Base-by-base conservation (phyloP, 1,140 invertebrate genomes). In the Drosophila littoralis region DNA sequence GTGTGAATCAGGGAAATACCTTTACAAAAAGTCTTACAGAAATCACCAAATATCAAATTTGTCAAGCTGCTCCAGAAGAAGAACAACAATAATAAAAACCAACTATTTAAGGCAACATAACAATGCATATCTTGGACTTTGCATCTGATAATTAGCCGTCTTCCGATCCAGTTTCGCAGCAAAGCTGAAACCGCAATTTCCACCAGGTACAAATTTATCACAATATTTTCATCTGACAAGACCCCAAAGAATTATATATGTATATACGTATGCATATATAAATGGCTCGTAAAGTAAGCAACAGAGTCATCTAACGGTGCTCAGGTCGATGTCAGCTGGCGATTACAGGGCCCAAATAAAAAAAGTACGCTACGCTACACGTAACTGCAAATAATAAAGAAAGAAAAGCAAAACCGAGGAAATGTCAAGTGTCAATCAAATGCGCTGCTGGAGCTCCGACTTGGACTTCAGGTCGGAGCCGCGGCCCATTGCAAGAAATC, bases 371-470 rank as follows among this genome's bases (percentile, higher is more conserved):
- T 75, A 61, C 61, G 75, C 72, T 69, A 46, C n/a, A 59, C 42
- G 57, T 46, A 76, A 79, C 65, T 66, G 72, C 69, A 48, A 68
- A 66, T 48, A 45, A 55, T 48, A 46, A n/a, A 13, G 9, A n/a
- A 32, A 6, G 35, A 35, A 6, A 60, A 45, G 2, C 3, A 36
- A 33, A 45, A 8, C 48, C 42, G 17, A 76, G 46, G 17, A 81
- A 86, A 82, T 86, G 83, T 77, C 83, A 80, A 78, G 74, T 88
- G 84, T 72, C 84, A 89, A 89, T 88, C 84, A 88, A 80, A 80
- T 75, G 67, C 84, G 59, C 77, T 51, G 84, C 80, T 72, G 73
- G 76, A 76, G 57, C 40, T 59, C 32, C 6, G 15, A 33, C 13
- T 59, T 8, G n/a, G 48, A 52, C 50, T 51, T 51, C 28, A 10